Evolutionary conservation across 2,113 vertebrate species (phyloP).

Genomic region (Morone chrysops): DNA sequence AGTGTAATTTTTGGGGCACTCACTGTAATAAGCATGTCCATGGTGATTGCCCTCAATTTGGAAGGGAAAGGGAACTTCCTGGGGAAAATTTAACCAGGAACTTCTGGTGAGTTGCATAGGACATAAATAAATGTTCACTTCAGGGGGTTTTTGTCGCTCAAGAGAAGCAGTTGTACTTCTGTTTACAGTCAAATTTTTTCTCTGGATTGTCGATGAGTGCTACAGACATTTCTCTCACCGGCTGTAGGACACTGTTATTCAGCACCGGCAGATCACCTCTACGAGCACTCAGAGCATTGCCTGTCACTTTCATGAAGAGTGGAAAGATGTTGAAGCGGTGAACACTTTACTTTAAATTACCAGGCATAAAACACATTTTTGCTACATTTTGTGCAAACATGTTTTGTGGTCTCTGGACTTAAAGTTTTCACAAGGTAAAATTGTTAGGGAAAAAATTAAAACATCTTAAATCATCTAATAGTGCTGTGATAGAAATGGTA

Average conservation of each 20-base stretch:
- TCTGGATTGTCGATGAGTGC: slow-evolving; percentile 33
- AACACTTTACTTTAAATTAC: neutral
- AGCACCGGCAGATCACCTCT: slow-evolving; percentile 27
- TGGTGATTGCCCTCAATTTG: slow-evolving; percentile 55
- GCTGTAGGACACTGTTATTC: slow-evolving; percentile 12
- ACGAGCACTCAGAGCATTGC: slow-evolving; percentile 22
- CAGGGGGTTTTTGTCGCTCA: slow-evolving; percentile 1
- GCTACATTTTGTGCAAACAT: neutral
- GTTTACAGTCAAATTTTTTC: slow-evolving; percentile 44
- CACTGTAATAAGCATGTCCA: slow-evolving; percentile 54
- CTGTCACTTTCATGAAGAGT: slow-evolving; percentile 35
- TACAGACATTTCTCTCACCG: slow-evolving; percentile 27
- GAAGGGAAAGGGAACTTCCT: slow-evolving; percentile 12
- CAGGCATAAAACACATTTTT: neutral
- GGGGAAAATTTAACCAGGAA: slow-evolving; percentile 11
- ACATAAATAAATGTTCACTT: slow-evolving; percentile 43
- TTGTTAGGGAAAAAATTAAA: neutral
- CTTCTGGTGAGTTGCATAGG: slow-evolving; percentile 3
- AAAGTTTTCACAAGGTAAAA: neutral
- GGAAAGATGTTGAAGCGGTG: neutral
- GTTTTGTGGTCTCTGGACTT: neutral
- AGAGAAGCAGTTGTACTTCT: slow-evolving; percentile 16
- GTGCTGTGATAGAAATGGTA: neutral
- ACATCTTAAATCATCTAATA: neutral
- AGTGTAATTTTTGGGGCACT: slow-evolving; percentile 56